Percentiles rank a stretch among this genome's conserved stretches.
Evolutionary conservation across 1,140 invertebrate genomes (phyloP).

Genomic region (Drosophila pruinosa): DNA sequence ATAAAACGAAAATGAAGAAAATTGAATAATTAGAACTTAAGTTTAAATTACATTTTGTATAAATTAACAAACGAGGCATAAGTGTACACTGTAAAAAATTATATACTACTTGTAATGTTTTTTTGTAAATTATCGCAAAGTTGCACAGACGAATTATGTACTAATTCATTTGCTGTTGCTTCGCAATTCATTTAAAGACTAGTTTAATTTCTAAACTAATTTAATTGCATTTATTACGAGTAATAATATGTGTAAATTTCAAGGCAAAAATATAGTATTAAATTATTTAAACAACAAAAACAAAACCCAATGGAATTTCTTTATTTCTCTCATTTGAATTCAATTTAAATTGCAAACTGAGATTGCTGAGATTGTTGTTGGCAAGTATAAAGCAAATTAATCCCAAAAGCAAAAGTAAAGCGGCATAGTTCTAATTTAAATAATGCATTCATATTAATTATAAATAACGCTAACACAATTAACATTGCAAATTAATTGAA

Average conservation of each 20-base stretch:
- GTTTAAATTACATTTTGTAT: conserved; percentile 76
- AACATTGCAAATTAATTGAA: conserved; percentile 41
- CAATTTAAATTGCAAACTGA: conserved; percentile 27
- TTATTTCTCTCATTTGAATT: conserved; percentile 38
- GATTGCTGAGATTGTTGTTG: conserved; percentile 7
- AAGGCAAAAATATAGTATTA: conserved; percentile 75
- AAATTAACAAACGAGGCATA: conserved; percentile 64
- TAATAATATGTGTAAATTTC: conserved; percentile 66
- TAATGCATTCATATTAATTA: conserved; percentile 35
- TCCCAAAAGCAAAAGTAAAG: conserved; percentile 4
- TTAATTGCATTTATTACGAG: conserved; percentile 67
- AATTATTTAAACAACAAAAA: conserved; percentile 66
- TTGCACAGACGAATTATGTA: conserved; percentile 28
- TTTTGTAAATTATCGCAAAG: conserved; percentile 65
- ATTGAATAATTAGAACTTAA: conserved; percentile 64
- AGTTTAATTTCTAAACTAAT: conserved; percentile 78
- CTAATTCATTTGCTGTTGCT: conserved; percentile 49
- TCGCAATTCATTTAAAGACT: conserved; percentile 69
- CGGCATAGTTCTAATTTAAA: conserved; percentile 35
- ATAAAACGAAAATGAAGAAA: conserved; percentile 50
- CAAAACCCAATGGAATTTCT: conserved; percentile 22
- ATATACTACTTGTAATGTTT: conserved; percentile 57
- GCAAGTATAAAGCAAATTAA: conserved; percentile 4
- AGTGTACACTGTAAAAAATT: conserved; percentile 62
- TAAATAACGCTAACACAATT: conserved; percentile 43